These are phyloP conservation scores for Semicossyphus pulcher DNA, from an alignment of 2,113 vertebrate genomes.

Conservation along the genomic window DNA sequence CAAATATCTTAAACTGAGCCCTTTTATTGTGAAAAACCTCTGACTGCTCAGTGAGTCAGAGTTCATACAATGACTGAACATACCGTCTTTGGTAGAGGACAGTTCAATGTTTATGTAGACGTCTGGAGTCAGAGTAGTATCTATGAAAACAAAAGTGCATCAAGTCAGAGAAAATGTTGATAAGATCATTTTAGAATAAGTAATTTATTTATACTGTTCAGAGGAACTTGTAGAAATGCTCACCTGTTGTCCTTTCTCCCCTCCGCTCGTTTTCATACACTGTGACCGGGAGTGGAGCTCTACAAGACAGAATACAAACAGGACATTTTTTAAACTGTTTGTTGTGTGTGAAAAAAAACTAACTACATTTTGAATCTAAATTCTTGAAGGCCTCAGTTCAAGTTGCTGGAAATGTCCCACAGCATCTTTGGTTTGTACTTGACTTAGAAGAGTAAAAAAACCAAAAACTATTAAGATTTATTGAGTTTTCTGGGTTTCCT, in stretches of 20 bases:
- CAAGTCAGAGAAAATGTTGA: background rate
- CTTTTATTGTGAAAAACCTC: too few relatives aligned
- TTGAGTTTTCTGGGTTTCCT: too few relatives aligned
- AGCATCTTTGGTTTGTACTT: too few relatives aligned
- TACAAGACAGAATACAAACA: constrained; percentile 14
- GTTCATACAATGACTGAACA: too few relatives aligned
- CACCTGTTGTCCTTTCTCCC: background rate
- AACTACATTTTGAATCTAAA: too few relatives aligned
- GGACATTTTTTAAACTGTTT: background rate
- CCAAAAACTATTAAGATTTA: too few relatives aligned
- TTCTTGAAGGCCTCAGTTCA: too few relatives aligned
- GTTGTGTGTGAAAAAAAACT: background rate
- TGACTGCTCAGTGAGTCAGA: too few relatives aligned
- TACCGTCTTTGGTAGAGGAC: constrained; percentile 25
- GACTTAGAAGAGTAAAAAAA: too few relatives aligned
- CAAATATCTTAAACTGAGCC: too few relatives aligned
- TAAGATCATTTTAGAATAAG: too few relatives aligned
- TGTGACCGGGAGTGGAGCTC: constrained; percentile 32
- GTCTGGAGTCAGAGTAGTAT: background rate
- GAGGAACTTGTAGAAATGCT: background rate
- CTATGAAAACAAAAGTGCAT: background rate
- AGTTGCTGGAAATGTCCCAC: too few relatives aligned
- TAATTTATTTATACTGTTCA: background rate
- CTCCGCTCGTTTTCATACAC: constrained; percentile 42
- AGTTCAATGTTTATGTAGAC: constrained; percentile 53